These are phyloP conservation scores for Tetragnatha montana DNA, from an alignment of 2,888 invertebrate species.

Conservation along the genomic window DNA sequence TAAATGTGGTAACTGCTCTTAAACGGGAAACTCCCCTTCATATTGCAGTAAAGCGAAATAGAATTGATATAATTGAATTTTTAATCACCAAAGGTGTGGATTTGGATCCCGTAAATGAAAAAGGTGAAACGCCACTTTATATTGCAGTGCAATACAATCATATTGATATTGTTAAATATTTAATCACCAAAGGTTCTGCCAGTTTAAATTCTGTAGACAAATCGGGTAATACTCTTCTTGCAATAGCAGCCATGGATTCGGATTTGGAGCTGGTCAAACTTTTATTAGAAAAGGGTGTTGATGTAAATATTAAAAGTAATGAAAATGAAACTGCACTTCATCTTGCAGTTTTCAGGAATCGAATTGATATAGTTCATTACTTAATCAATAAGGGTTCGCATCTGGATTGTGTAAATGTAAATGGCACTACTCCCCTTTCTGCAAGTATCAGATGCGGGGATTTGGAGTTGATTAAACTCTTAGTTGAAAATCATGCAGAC, in stretches of 20 bases:
- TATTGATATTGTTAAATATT: neutral
- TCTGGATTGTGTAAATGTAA: neutral
- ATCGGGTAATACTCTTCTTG: too few relatives aligned
- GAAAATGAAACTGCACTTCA: neutral
- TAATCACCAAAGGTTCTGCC: too few relatives aligned
- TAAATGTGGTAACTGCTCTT: neutral
- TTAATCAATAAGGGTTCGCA: conserved; percentile 2
- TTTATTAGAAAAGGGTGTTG: neutral
- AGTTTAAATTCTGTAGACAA: too few relatives aligned
- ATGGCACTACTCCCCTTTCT: neutral
- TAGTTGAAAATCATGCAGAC: neutral
- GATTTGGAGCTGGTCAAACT: neutral
- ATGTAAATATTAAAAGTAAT: neutral
- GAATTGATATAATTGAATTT: too few relatives aligned
- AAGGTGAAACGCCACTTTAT: neutral
- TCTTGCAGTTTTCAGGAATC: neutral
- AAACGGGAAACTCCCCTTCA: too few relatives aligned
- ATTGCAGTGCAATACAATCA: neutral
- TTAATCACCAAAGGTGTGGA: too few relatives aligned
- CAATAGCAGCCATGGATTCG: too few relatives aligned
- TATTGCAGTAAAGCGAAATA: too few relatives aligned
- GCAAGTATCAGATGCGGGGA: too few relatives aligned
- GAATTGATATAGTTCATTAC: neutral
- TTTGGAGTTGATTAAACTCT: neutral
- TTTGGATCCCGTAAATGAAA: neutral